Evolutionary conservation across 1,140 invertebrate species (phyloP).

Genomic region (Steinernema feltiae): DNA sequence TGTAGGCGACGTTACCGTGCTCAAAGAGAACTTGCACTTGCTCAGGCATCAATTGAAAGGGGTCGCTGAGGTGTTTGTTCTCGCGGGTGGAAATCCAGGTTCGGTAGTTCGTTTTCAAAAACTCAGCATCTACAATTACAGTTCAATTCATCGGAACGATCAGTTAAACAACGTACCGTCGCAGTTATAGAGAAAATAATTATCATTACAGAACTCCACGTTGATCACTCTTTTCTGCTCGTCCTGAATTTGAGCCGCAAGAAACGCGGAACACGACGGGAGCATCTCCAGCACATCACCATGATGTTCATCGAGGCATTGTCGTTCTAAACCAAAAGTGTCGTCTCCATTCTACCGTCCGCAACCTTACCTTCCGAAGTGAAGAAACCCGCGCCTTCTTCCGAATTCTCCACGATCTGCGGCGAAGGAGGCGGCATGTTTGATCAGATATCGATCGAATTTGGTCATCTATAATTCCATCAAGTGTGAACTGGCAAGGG

Average conservation of each 20-base stretch:
- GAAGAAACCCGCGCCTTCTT: too few relatives aligned
- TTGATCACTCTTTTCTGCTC: not conserved
- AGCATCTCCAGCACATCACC: not conserved
- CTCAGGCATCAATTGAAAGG: conserved; percentile 29
- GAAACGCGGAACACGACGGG: not conserved
- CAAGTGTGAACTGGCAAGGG: too few relatives aligned
- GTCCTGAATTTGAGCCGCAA: not conserved
- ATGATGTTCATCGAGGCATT: not conserved
- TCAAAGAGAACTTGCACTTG: conserved; percentile 35
- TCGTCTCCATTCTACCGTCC: not conserved
- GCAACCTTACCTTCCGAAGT: not conserved
- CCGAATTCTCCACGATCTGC: too few relatives aligned
- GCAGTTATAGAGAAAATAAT: not conserved
- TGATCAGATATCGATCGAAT: too few relatives aligned
- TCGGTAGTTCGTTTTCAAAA: conserved; percentile 10
- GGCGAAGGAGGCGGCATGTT: too few relatives aligned
- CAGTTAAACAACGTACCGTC: not conserved
- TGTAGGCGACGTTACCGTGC: conserved; percentile 30
- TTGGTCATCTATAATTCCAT: too few relatives aligned
- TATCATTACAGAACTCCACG: not conserved
- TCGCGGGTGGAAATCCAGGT: not conserved
- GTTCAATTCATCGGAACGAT: too few relatives aligned
- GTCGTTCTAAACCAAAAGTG: not conserved
- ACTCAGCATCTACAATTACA: not conserved
- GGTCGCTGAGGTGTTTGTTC: not conserved